phyloP scores from a whole-genome alignment of 92 coral and sea anemone species.

The Actinernus sp. region DNA sequence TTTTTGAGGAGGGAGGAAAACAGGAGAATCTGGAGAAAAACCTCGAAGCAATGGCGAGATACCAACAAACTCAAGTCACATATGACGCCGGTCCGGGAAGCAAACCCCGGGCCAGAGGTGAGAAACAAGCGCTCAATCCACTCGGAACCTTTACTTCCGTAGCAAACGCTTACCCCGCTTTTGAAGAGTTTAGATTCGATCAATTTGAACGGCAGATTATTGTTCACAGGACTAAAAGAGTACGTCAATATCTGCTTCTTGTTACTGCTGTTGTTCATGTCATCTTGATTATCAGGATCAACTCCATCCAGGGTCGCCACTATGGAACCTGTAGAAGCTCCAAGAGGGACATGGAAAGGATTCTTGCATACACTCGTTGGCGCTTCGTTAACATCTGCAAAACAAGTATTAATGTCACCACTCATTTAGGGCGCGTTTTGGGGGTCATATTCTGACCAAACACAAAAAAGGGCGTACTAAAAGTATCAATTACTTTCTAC shows the following conservation, averaged over 20 bases:
- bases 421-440: too few species aligned
- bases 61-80: too few species aligned
- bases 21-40: too few species aligned
- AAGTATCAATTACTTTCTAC: too few species aligned
- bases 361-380: constrained; percentile 71
- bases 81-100: too few species aligned
- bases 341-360: constrained; percentile 44
- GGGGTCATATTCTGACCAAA: too few species aligned
- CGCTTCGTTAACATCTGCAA: constrained; percentile 83
- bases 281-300: constrained; percentile 90
- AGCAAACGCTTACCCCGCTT: constrained; percentile 14
- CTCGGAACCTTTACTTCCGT: not conserved
- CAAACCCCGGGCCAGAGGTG: too few species aligned
- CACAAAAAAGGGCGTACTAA: too few species aligned
- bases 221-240: not conserved
- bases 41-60: too few species aligned
- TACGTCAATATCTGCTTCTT: constrained; percentile 68
- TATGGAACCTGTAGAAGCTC: constrained; percentile 74
- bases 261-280: not conserved
- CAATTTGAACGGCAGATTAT: constrained; percentile 41
- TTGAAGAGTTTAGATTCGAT: constrained; percentile 21
- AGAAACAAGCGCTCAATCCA: too few species aligned
- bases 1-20: too few species aligned
- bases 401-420: not conserved
- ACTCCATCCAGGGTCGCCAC: constrained; percentile 50